Conservation (phyloP, 1,140 invertebrate species). For the Megalonaias nervosa region DNA sequence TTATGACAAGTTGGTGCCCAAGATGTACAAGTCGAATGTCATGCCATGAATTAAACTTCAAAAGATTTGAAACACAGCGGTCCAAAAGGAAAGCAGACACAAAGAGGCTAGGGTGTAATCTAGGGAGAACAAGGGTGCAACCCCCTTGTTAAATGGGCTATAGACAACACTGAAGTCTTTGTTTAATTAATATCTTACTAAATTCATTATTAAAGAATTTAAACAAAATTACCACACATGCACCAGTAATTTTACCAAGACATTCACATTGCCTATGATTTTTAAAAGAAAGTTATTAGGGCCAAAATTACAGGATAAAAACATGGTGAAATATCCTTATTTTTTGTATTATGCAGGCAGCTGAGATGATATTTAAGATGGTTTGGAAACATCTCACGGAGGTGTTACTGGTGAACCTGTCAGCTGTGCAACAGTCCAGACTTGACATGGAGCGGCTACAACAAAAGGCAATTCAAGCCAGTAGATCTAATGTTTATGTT, state of each 20-base stretch:
- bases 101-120: too few species aligned
- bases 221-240: not conserved
- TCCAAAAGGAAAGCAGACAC: too few species aligned
- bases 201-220: too few species aligned
- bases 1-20: too few species aligned
- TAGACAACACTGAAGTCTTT: too few species aligned
- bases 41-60: too few species aligned
- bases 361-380: conserved; percentile 60
- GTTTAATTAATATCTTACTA: too few species aligned
- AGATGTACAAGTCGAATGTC: too few species aligned
- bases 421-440: conserved; percentile 9
- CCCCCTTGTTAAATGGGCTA: too few species aligned
- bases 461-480: conserved; percentile 53
- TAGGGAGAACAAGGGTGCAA: too few species aligned
- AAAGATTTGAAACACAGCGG: too few species aligned
- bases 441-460: conserved; percentile 30
- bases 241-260: not conserved
- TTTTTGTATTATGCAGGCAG: conserved; percentile 51
- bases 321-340: not conserved
- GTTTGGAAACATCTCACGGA: conserved; percentile 54
- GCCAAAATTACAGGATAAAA: not conserved
- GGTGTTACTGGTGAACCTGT: conserved; percentile 39
- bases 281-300: not conserved
- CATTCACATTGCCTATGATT: not conserved
- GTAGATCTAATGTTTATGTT: conserved; percentile 31